Conservation (phyloP, 2,113 vertebrate genomes). For the Steatornis caripensis region DNA sequence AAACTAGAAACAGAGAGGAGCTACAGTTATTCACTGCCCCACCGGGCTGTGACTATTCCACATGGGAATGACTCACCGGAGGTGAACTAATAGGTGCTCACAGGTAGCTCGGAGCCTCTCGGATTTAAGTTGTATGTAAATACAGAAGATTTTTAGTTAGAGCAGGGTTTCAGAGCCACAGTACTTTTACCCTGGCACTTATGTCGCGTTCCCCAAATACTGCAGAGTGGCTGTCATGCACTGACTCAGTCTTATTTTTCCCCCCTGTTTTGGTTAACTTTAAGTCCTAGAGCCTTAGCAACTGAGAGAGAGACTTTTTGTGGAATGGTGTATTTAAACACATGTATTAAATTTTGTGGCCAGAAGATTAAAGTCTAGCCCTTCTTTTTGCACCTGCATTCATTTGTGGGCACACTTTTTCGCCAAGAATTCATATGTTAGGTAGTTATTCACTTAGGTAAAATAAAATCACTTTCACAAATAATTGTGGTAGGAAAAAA, state of each 20-base stretch:
- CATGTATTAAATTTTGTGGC: neutral
- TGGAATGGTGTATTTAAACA: neutral
- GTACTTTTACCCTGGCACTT: neutral
- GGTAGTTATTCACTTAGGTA: neutral
- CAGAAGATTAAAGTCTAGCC: neutral
- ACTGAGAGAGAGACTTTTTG: neutral
- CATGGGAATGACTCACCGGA: neutral
- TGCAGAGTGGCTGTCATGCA: neutral
- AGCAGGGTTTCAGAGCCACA: neutral
- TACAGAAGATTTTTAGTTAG: neutral
- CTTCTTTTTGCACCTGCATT: constrained; percentile 1
- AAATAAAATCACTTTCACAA: neutral
- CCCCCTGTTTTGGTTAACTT: neutral
- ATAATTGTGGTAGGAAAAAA: neutral
- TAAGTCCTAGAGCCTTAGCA: neutral
- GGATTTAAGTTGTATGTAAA: neutral
- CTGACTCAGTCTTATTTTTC: neutral
- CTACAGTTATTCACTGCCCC: neutral
- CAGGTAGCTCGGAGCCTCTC: neutral
- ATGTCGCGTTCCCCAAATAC: neutral
- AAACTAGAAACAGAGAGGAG: constrained; percentile 25
- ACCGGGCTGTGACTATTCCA: neutral
- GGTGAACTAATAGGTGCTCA: neutral
- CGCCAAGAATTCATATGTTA: neutral
- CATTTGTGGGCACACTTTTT: neutral